These are phyloP conservation scores for Agapornis roseicollis DNA, from an alignment of 2,113 vertebrate genomes.

Conservation along the genomic window DNA sequence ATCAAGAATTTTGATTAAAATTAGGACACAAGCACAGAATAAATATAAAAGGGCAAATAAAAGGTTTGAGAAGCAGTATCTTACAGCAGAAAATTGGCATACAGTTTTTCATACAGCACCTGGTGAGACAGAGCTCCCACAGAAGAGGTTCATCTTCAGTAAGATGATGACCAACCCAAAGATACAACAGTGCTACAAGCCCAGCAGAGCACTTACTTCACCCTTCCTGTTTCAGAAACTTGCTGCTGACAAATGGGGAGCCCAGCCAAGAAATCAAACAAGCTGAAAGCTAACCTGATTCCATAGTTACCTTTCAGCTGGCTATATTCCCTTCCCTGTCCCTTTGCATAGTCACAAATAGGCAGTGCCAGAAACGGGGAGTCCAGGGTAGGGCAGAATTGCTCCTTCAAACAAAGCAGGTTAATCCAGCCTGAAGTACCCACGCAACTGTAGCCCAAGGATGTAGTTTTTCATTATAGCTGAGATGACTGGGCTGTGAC, in stretches of 20 bases:
- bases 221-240: neutral
- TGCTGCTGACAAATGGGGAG: neutral
- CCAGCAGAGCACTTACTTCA: neutral
- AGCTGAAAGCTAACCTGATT: neutral
- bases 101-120: neutral
- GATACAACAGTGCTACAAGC: neutral
- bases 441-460: neutral
- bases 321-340: neutral
- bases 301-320: neutral
- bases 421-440: neutral
- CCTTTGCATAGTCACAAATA: neutral
- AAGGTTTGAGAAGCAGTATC: neutral
- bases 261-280: neutral
- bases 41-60: neutral
- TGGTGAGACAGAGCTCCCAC: neutral
- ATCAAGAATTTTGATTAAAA: neutral
- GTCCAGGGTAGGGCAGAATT: neutral
- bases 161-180: neutral
- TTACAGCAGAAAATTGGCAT: neutral
- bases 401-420: neutral
- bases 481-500: neutral
- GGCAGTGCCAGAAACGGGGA: neutral
- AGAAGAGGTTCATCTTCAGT: neutral
- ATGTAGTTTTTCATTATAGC: neutral
- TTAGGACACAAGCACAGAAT: neutral